These are phyloP conservation scores for Palythoa caribaeorum DNA, from an alignment of 92 coral and sea anemone genomes.

Conservation along the genomic window DNA sequence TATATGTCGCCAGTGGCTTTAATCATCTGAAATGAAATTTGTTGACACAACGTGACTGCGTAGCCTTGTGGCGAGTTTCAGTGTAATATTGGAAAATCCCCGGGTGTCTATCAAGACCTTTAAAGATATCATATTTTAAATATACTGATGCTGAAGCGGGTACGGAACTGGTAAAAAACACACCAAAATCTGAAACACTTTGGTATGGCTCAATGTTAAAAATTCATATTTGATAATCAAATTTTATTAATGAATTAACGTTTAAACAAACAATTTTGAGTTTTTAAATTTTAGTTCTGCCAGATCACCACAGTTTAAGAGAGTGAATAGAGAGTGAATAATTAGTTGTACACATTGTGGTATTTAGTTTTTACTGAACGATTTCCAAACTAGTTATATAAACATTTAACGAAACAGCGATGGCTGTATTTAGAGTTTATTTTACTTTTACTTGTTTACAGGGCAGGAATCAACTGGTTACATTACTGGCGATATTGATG, in stretches of 20 bases:
- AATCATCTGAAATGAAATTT: background rate
- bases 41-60: background rate
- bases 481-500: background rate
- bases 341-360: no score
- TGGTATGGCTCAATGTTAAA: no score
- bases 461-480: background rate
- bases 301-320: no score
- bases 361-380: no score
- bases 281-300: no score
- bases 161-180: background rate
- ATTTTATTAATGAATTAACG: no score
- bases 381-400: no score
- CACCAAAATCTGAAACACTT: no score
- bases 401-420: background rate
- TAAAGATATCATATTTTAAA: background rate
- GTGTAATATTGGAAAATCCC: background rate
- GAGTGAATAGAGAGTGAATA: no score
- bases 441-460: background rate
- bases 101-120: background rate
- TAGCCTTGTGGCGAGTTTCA: background rate
- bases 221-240: no score
- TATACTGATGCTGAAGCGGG: background rate
- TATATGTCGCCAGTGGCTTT: background rate
- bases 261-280: no score
- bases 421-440: background rate